Evolutionary conservation across 1,140 invertebrate genomes (phyloP).

Genomic region (Muscidifurax raptorellus): DNA sequence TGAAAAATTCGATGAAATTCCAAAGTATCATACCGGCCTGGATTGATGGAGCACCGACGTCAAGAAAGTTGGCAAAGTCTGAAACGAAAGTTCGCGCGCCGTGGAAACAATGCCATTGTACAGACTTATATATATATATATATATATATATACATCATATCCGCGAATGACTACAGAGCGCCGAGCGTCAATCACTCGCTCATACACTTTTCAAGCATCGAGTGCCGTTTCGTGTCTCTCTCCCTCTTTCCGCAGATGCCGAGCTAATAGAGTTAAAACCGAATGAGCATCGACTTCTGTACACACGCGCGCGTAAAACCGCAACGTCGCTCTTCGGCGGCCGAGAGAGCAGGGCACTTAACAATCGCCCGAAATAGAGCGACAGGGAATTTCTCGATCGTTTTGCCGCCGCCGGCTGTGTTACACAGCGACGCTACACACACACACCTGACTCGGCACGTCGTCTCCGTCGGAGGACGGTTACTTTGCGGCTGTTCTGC

Average conservation of each 20-base stretch:
- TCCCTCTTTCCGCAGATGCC: slow-evolving; percentile 19
- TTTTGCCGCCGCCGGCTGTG: slow-evolving; percentile 22
- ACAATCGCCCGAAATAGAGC: slow-evolving; percentile 63
- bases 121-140: too few relatives aligned
- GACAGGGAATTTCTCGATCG: slow-evolving; percentile 38
- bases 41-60: too few relatives aligned
- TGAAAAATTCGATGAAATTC: not conserved
- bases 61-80: too few relatives aligned
- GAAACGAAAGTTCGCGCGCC: too few relatives aligned
- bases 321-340: not conserved
- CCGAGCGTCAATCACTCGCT: not conserved
- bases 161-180: not conserved
- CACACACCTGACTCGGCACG: slow-evolving; percentile 27
- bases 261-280: slow-evolving; percentile 44
- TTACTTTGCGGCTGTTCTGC: not conserved
- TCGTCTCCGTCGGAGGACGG: not conserved
- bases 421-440: not conserved
- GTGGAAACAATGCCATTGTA: too few relatives aligned
- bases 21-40: too few relatives aligned
- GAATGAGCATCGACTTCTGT: not conserved
- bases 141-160: too few relatives aligned
- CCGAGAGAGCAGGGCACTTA: slow-evolving; percentile 56
- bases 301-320: not conserved
- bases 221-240: slow-evolving; percentile 47
- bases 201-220: not conserved